Evolutionary conservation across 2,888 invertebrate species (phyloP).

Genomic region (Calliopum simillimum): DNA sequence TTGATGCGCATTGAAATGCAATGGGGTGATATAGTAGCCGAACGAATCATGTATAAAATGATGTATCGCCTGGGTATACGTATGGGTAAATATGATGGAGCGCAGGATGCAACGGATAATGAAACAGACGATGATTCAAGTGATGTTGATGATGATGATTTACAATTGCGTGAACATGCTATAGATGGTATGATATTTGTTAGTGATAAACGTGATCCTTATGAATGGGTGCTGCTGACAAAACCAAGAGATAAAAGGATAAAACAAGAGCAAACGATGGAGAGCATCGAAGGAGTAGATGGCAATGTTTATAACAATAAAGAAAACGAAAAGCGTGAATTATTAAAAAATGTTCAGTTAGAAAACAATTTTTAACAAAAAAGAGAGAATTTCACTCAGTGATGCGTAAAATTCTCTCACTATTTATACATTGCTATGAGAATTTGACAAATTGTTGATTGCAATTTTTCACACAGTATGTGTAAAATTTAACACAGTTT

Average conservation of each 20-base stretch:
- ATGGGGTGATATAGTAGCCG: background rate
- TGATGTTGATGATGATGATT: background rate
- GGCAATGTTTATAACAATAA: background rate
- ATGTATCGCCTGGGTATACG: conserved; percentile 15
- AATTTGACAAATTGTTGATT: too few species aligned
- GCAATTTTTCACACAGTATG: too few species aligned
- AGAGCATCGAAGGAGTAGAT: background rate
- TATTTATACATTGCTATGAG: too few species aligned
- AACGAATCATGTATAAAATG: conserved; percentile 12
- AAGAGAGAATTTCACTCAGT: too few species aligned
- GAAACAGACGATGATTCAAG: background rate
- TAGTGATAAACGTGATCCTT: background rate
- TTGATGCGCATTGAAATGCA: conserved; percentile 11
- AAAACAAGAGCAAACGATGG: too few species aligned
- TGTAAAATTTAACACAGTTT: too few species aligned
- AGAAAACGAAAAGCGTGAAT: too few species aligned
- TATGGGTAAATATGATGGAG: conserved; percentile 2
- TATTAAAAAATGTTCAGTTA: too few species aligned
- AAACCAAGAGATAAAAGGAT: too few species aligned
- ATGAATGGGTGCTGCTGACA: background rate
- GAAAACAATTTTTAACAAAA: too few species aligned
- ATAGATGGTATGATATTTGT: background rate
- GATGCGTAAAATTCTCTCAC: too few species aligned
- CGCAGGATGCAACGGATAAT: background rate
- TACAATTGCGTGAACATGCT: background rate